These are phyloP conservation scores for Crossaster papposus DNA, from an alignment of 53 echinoderm and acorn worm genomes.

Conservation along the genomic window DNA sequence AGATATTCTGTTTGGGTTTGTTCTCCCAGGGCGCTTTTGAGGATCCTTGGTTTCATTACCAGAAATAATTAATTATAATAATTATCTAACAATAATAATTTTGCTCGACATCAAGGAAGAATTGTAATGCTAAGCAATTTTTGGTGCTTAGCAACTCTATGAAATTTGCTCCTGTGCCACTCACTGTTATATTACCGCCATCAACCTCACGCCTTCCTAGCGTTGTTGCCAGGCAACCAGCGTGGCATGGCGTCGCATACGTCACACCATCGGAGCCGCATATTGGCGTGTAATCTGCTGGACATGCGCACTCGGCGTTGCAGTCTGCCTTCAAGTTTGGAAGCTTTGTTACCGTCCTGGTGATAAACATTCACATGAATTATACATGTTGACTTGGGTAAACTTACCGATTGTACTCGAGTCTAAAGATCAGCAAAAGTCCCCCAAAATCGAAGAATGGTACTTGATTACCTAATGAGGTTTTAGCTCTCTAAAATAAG, in stretches of 20 bases:
- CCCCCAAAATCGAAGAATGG: too few relatives aligned
- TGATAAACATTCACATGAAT: background rate
- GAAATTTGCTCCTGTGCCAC: background rate
- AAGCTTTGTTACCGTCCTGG: background rate
- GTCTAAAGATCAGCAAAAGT: background rate
- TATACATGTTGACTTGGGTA: background rate
- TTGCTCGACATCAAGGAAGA: too few relatives aligned
- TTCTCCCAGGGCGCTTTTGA: too few relatives aligned
- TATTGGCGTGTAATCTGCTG: constrained; percentile 58
- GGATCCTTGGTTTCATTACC: too few relatives aligned
- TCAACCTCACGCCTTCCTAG: background rate
- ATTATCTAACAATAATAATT: too few relatives aligned
- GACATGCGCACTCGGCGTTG: constrained; percentile 68
- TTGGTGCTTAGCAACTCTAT: too few relatives aligned
- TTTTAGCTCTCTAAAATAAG: too few relatives aligned
- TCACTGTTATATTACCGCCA: constrained; percentile 53
- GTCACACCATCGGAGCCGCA: constrained; percentile 70
- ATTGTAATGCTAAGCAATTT: too few relatives aligned
- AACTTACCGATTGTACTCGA: background rate
- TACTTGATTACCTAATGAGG: too few relatives aligned
- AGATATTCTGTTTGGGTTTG: too few relatives aligned
- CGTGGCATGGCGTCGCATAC: constrained; percentile 70
- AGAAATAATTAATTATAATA: too few relatives aligned
- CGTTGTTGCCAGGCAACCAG: constrained; percentile 62
- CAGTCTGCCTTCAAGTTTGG: constrained; percentile 26